Conservation (phyloP, 2,797 vertebrate genomes). For the Pteronotus mesoamericanus region DNA sequence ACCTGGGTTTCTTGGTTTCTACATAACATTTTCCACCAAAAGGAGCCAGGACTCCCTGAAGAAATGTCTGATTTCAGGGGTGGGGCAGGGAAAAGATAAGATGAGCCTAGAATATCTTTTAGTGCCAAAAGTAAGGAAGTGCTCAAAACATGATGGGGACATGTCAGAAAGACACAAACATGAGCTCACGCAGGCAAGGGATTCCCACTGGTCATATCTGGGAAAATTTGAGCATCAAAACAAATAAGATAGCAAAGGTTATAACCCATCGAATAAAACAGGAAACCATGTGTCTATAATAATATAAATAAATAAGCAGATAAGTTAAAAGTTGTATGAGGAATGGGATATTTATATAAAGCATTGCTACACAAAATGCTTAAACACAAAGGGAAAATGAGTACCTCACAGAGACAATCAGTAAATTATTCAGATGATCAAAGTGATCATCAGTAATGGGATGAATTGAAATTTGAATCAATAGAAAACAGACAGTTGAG, state of each 20-base stretch:
- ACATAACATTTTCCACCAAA: not conserved
- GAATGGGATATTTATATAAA: not conserved
- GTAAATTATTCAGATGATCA: slow-evolving; percentile 1
- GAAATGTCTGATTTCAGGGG: not conserved
- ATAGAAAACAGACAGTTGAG: not conserved
- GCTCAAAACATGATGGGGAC: not conserved
- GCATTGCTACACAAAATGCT: not conserved
- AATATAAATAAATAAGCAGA: not conserved
- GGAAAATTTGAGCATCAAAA: not conserved
- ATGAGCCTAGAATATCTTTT: not conserved
- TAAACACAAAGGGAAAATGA: not conserved
- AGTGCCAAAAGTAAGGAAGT: not conserved
- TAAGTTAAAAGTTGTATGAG: not conserved
- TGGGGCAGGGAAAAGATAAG: not conserved
- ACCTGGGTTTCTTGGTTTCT: not conserved
- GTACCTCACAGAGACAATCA: not conserved
- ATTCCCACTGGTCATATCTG: not conserved
- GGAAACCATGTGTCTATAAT: not conserved
- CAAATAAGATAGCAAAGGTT: not conserved
- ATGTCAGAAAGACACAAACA: not conserved
- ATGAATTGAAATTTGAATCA: not conserved
- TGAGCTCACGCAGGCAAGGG: not conserved
- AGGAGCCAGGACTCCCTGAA: not conserved
- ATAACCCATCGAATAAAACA: not conserved
- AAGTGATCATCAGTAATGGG: not conserved